Evolutionary conservation across 2,888 invertebrate genomes (phyloP).

Genomic region (Serripes groenlandicus): DNA sequence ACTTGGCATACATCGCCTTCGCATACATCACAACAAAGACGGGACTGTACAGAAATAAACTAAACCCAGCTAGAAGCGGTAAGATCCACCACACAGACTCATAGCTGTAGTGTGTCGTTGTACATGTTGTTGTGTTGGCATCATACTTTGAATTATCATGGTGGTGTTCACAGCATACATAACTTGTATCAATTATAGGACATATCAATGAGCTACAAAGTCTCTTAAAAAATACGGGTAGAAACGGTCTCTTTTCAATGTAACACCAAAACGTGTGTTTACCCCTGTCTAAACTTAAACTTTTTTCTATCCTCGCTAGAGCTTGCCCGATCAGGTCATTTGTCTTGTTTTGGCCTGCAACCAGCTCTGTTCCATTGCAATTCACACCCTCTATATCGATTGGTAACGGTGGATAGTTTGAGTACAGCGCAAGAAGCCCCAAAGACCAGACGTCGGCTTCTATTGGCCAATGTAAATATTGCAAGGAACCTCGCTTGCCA

Average conservation of each 20-base stretch:
- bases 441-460: background rate
- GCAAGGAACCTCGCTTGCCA: background rate
- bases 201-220: background rate
- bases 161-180: background rate
- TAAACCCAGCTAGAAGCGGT: background rate
- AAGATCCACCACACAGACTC: background rate
- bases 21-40: background rate
- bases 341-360: background rate
- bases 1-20: background rate
- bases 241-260: background rate
- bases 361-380: background rate
- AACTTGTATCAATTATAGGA: background rate
- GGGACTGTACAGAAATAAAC: slow-evolving; percentile 17
- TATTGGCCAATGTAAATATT: background rate
- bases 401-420: background rate
- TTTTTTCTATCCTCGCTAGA: background rate
- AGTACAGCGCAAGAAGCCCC: background rate
- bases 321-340: background rate
- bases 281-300: background rate
- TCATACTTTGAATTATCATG: background rate
- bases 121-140: background rate
- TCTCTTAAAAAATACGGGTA: background rate
- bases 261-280: background rate
- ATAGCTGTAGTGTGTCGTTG: background rate
- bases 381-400: background rate